phyloP scores from a whole-genome alignment of 2,113 vertebrate species.

The Pelvicachromis taeniatus region DNA sequence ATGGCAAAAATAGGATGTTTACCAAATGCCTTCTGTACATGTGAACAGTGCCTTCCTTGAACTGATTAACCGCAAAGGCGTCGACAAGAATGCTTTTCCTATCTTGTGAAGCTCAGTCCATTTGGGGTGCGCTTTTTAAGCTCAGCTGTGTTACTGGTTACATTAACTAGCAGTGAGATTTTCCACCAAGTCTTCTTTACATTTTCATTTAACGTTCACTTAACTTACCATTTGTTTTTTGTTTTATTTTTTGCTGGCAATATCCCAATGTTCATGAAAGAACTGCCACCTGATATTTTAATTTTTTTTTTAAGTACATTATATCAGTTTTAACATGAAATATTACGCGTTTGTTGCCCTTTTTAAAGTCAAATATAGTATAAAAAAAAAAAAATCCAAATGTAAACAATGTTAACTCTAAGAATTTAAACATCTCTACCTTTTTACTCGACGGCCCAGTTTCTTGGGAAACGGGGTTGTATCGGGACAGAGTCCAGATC shows the following conservation, averaged over 20 bases:
- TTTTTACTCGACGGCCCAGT: neutral
- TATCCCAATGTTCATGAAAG: neutral
- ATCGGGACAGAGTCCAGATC: constrained; percentile 22
- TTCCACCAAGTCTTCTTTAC: neutral
- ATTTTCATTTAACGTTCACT: neutral
- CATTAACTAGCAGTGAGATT: neutral
- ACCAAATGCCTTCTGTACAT: neutral
- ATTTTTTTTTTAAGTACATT: neutral
- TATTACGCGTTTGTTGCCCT: neutral
- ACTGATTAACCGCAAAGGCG: neutral
- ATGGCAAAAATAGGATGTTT: neutral
- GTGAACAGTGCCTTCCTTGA: neutral
- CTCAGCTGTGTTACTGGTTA: neutral
- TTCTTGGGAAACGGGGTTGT: neutral
- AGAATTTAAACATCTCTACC: neutral
- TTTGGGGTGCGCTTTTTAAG: neutral
- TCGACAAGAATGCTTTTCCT: neutral
- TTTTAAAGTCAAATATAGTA: neutral
- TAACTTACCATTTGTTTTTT: too few species aligned
- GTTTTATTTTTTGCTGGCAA: neutral
- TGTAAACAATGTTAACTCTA: neutral
- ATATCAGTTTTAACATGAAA: neutral
- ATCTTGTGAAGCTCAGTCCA: neutral
- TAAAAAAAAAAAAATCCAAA: neutral
- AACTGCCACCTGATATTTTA: neutral